Percentiles rank a stretch among this genome's conserved stretches.
Conservation (phyloP, 53 echinoderm and acorn worm genomes). For the Holothuria scabra region DNA sequence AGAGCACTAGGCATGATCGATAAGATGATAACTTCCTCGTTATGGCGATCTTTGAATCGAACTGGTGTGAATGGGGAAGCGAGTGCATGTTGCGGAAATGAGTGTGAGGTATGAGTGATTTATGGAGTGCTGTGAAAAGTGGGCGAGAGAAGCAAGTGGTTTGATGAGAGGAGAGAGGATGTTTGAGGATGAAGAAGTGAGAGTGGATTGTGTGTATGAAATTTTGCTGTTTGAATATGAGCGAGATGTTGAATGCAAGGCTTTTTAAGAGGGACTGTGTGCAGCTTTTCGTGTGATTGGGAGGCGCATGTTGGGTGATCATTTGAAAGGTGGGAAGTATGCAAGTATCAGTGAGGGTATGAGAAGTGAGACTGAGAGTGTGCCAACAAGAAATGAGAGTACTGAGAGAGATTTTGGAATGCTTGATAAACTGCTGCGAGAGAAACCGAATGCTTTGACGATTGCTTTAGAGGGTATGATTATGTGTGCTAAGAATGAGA, state of each 20-base stretch:
- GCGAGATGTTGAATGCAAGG: slow-evolving; percentile 44
- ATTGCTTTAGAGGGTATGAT: slow-evolving; percentile 59
- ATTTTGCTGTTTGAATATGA: slow-evolving; percentile 51
- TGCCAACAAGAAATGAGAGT: slow-evolving; percentile 42
- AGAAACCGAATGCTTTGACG: slow-evolving; percentile 56
- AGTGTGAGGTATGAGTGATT: too few relatives aligned
- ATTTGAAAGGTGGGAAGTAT: too few relatives aligned
- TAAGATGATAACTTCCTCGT: slow-evolving; percentile 65
- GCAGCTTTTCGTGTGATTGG: too few relatives aligned
- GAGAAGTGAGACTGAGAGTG: slow-evolving; percentile 48
- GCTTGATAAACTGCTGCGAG: slow-evolving; percentile 58
- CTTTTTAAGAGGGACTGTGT: slow-evolving; percentile 24
- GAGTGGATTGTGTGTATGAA: slow-evolving; percentile 35
- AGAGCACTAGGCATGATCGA: slow-evolving; percentile 72
- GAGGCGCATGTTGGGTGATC: slow-evolving; percentile 21
- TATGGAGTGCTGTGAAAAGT: slow-evolving; percentile 51
- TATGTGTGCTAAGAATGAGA: slow-evolving; percentile 41
- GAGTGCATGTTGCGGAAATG: too few relatives aligned
- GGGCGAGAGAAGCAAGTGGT: slow-evolving; percentile 60
- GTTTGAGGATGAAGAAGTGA: slow-evolving; percentile 56
- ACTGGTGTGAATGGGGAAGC: slow-evolving; percentile 25
- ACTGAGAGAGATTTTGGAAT: too few relatives aligned
- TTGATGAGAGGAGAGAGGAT: slow-evolving; percentile 50
- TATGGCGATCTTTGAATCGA: slow-evolving; percentile 60
- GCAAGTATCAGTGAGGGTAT: slow-evolving; percentile 25